Conservation (phyloP, 2,113 vertebrate species). For the Brachypodius melanocephalos region DNA sequence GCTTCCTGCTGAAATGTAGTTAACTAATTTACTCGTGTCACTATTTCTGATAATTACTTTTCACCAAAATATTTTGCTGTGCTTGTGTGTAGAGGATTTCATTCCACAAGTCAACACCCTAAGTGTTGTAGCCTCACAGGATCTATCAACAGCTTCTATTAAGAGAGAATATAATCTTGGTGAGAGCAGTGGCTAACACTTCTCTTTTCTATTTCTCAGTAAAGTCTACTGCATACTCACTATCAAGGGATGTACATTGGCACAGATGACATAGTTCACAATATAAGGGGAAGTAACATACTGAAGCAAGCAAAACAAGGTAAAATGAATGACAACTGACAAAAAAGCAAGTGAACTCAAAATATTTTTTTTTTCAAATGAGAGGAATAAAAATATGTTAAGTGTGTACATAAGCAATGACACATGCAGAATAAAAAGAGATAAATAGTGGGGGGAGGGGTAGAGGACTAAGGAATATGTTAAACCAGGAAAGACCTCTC, state of each 20-base stretch:
- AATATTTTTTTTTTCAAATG: conserved; percentile 63
- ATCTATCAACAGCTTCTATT: conserved; percentile 82
- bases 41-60: conserved; percentile 85
- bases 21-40: conserved; percentile 79
- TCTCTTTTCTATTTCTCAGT: conserved; percentile 75
- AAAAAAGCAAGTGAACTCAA: conserved; percentile 68
- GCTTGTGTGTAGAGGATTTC: conserved; percentile 80
- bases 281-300: conserved; percentile 66
- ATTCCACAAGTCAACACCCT: conserved; percentile 81
- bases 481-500: neutral
- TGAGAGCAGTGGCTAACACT: conserved; percentile 75
- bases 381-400: conserved; percentile 71
- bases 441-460: conserved; percentile 45
- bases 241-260: conserved; percentile 65
- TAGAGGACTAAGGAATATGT: neutral
- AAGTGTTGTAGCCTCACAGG: conserved; percentile 74
- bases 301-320: conserved; percentile 71
- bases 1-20: conserved; percentile 74
- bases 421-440: conserved; percentile 53
- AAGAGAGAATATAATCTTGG: conserved; percentile 76
- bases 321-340: conserved; percentile 73
- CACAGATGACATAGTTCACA: conserved; percentile 72
- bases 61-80: conserved; percentile 89
- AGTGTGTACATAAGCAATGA: conserved; percentile 56
- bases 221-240: conserved; percentile 71